Base-by-base conservation (phyloP, 2,113 vertebrate species). In the Rhinogobius similis region DNA sequence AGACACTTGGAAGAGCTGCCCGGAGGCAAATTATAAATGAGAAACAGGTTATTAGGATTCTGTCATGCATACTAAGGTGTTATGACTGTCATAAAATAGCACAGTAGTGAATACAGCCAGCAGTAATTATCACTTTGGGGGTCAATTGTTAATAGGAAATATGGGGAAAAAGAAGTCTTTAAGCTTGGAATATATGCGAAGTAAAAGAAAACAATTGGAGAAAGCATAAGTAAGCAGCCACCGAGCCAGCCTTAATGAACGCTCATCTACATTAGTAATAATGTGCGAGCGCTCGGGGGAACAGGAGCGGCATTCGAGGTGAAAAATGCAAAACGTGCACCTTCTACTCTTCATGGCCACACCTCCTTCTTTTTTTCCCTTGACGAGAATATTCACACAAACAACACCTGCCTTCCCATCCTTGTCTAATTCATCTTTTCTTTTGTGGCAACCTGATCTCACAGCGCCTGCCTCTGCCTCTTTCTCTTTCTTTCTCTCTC, bases 11-110 rank as follows among this genome's bases (percentile, higher is more conserved):
- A 82, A 78, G 76, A 83, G 82, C 82, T 89, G 88, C 90, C 91
- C 81, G 86, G 76, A 87, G 89, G 89, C 90, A 88, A 87, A 91
- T 87, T 85, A 91, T 81, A 87, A 91, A 93, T 86, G 87, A 91
- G 86, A 85, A 87, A 85, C 82, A 80, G 79, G 86, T 90, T 92
- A 91, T 93, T 92, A 92, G 82, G 86, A 91, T 89, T 86, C 83
- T 90, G 87, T 89, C 91, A 89, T 80, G 91, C 89, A 92, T 87
- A 82, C 78, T 83, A 81, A 89, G 87, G 85, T 80, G 73, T 84
- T 87, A 77, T 75, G 86, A 83, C 70, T 85, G 77, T 84, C 83
- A 85, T 83, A 88, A 89, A 88, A 83, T 20, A 74, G 72, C 77
- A 65, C 77, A 77, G 53, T 18, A 65, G 79, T 63, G 77, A 82